Percentiles rank a stretch among this genome's conserved stretches.
These are phyloP conservation scores for Natrix natrix DNA, from an alignment of 2,797 vertebrate species.

Conservation along the genomic window DNA sequence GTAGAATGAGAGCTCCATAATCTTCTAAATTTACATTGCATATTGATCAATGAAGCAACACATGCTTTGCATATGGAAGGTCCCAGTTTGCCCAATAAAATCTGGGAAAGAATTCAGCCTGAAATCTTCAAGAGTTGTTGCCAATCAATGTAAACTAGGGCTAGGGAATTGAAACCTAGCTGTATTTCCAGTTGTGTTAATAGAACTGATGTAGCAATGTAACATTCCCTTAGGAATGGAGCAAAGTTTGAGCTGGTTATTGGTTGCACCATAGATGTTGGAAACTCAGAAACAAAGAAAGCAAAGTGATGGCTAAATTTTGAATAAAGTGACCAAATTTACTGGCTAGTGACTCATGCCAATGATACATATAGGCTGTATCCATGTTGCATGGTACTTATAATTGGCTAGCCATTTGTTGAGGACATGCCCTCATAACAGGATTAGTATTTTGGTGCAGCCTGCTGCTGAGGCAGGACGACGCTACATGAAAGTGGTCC, in stretches of 20 bases:
- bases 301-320: no score
- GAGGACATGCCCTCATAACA: background rate
- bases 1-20: background rate
- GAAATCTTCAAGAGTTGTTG: no score
- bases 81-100: background rate
- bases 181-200: no score
- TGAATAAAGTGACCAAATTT: background rate
- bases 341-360: background rate
- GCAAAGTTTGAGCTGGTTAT: no score
- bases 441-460: background rate
- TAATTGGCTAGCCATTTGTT: background rate
- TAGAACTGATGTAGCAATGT: no score
- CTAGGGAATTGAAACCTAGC: no score
- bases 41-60: background rate
- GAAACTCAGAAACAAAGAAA: no score
- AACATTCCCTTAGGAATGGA: no score
- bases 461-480: background rate
- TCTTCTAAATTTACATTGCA: background rate
- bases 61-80: background rate
- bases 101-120: no score
- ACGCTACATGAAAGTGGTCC: background rate
- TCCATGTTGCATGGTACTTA: background rate
- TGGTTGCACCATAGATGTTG: no score
- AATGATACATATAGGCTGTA: background rate
- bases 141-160: no score